phyloP scores from a whole-genome alignment of 2,888 invertebrate species.

The Lacanobia oleracea region DNA sequence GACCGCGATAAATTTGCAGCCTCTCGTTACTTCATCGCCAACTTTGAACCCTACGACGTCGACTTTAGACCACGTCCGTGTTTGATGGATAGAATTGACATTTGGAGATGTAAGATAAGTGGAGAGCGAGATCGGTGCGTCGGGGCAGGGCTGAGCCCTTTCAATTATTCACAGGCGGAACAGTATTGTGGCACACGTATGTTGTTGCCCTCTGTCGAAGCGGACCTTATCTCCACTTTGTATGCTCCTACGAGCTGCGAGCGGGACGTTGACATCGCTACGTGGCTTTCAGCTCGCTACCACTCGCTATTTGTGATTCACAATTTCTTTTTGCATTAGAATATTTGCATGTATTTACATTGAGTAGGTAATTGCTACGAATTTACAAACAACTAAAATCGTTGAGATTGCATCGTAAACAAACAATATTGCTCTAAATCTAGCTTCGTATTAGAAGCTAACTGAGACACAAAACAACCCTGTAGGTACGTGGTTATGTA shows the following conservation, averaged over 20 bases:
- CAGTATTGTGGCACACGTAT: conserved; percentile 75
- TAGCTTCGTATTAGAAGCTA: conserved; percentile 30
- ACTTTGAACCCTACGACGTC: conserved; percentile 63
- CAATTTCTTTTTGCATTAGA: conserved; percentile 21
- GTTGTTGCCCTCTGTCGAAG: conserved; percentile 69
- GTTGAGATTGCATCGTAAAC: conserved; percentile 21
- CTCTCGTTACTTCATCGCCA: conserved; percentile 38
- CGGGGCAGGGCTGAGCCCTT: conserved; percentile 74
- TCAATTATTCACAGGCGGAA: conserved; percentile 84
- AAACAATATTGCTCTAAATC: conserved; percentile 24
- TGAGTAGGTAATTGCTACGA: background rate
- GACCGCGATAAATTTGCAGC: conserved; percentile 67
- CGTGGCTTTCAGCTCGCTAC: conserved; percentile 48
- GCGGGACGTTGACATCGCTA: conserved; percentile 65
- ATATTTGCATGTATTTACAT: conserved; percentile 22
- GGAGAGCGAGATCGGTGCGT: conserved; percentile 74
- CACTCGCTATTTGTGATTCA: conserved; percentile 23
- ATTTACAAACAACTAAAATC: conserved; percentile 1
- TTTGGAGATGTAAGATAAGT: conserved; percentile 71
- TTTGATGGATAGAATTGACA: conserved; percentile 48
- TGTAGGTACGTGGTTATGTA: conserved; percentile 34
- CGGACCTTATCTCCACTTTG: conserved; percentile 70
- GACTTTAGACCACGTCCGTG: conserved; percentile 51
- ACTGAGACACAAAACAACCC: conserved; percentile 42
- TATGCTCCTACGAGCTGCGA: conserved; percentile 63